Evolutionary conservation across 2,888 invertebrate species (phyloP).

Genomic region (Tuta absoluta): DNA sequence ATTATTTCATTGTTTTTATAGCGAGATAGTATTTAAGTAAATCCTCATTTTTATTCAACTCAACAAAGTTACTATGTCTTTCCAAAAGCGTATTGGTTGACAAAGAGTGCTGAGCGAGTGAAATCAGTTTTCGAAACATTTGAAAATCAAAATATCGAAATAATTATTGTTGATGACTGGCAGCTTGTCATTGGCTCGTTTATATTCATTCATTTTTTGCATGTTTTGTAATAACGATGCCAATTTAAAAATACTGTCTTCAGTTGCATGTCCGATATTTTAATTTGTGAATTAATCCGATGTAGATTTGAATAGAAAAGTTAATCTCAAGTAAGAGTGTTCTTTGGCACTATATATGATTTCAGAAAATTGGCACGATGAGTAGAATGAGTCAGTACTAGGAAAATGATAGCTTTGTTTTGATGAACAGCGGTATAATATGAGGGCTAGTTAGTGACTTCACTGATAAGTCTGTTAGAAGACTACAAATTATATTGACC

Average conservation of each 20-base stretch:
- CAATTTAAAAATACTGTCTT: not conserved
- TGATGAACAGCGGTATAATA: slow-evolving; percentile 48
- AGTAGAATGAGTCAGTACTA: slow-evolving; percentile 3
- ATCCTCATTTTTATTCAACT: too few species aligned
- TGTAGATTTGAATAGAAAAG: too few species aligned
- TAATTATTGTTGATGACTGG: slow-evolving; percentile 21
- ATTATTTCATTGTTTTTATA: not conserved
- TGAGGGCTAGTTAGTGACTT: slow-evolving; percentile 53
- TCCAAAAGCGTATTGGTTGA: not conserved
- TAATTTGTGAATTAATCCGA: too few species aligned
- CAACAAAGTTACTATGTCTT: not conserved
- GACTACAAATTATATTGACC: slow-evolving; percentile 48
- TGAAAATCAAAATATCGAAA: slow-evolving; percentile 17
- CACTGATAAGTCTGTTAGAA: slow-evolving; percentile 40
- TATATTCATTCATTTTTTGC: slow-evolving; percentile 3
- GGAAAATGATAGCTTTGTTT: slow-evolving; percentile 34
- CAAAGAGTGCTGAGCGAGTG: slow-evolving; percentile 16
- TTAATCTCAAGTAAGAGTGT: too few species aligned
- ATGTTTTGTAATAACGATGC: not conserved
- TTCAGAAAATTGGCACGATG: not conserved
- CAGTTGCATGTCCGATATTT: not conserved
- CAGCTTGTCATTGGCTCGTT: not conserved
- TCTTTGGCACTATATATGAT: too few species aligned
- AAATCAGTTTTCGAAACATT: not conserved
- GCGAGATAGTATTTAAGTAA: too few species aligned